Percentiles rank a stretch among this genome's conserved stretches.
phyloP scores from a whole-genome alignment of 37 sponge, comb jelly and placozoan genomes.

The Agelas oroides region DNA sequence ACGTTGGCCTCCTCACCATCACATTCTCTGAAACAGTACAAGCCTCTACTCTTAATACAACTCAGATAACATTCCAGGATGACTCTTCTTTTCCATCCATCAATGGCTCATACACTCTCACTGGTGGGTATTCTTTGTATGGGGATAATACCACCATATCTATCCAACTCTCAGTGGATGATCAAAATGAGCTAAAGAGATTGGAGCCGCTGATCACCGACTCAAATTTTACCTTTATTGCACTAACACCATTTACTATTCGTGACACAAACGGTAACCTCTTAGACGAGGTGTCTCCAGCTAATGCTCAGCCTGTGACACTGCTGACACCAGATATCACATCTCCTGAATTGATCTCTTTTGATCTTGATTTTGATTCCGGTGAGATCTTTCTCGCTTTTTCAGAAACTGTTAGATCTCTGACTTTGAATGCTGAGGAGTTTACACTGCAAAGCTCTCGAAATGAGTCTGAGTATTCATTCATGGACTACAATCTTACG shows the following conservation, averaged over 20 bases:
- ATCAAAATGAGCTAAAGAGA: conserved; percentile 88
- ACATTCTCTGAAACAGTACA: conserved; percentile 86
- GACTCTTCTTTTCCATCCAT: neutral
- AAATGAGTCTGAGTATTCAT: conserved; percentile 38
- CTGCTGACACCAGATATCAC: conserved; percentile 62
- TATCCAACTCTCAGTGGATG: conserved; percentile 59
- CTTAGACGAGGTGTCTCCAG: conserved; percentile 34
- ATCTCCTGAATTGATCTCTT: conserved; percentile 65
- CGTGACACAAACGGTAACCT: conserved; percentile 76
- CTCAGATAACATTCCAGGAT: conserved; percentile 73
- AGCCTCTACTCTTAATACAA: conserved; percentile 47
- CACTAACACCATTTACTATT: conserved; percentile 67
- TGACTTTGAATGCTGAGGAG: conserved; percentile 37
- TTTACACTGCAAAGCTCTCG: conserved; percentile 61
- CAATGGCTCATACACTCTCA: conserved; percentile 60
- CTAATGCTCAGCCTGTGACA: conserved; percentile 24
- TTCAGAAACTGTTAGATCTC: conserved; percentile 85
- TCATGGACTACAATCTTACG: conserved; percentile 33
- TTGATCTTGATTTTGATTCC: conserved; percentile 67
- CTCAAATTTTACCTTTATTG: conserved; percentile 55
- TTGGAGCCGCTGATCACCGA: conserved; percentile 49
- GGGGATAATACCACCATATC: conserved; percentile 73
- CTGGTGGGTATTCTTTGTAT: conserved; percentile 66
- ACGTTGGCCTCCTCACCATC: conserved; percentile 58
- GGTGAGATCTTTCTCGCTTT: conserved; percentile 75